These are phyloP conservation scores for Anticlea derivata DNA, from an alignment of 2,888 invertebrate species.

Conservation along the genomic window DNA sequence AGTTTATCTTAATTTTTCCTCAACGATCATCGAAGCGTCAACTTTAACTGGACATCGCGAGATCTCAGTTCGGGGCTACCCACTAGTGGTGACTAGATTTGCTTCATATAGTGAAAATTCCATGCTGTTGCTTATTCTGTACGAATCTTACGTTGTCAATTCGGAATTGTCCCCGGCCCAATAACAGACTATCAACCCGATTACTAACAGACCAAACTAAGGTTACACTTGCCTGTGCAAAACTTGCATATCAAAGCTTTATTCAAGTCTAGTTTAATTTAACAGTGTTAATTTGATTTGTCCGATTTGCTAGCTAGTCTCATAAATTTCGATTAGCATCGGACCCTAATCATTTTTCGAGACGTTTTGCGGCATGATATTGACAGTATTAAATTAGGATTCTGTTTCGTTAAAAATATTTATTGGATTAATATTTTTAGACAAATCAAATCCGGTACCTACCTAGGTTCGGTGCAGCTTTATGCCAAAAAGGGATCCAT, in stretches of 20 bases:
- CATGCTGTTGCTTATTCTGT: no score
- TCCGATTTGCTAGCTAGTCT: constrained; percentile 6
- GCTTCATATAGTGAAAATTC: no score
- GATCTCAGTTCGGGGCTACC: no score
- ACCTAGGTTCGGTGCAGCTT: no score
- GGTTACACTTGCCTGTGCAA: background rate
- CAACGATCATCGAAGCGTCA: no score
- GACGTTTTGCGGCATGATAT: constrained; percentile 18
- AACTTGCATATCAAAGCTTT: constrained; percentile 2
- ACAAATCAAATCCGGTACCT: background rate
- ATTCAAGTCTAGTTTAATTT: background rate
- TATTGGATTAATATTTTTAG: background rate
- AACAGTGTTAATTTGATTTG: background rate
- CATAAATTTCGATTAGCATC: constrained; percentile 13
- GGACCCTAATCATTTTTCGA: constrained; percentile 22
- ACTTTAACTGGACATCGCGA: no score
- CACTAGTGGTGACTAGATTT: no score
- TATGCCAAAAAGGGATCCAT: no score
- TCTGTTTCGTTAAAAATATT: constrained; percentile 3
- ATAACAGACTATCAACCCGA: no score
- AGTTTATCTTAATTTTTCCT: no score
- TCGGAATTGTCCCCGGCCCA: no score
- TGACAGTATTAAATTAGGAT: constrained; percentile 14
- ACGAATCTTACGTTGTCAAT: no score
- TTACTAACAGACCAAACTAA: constrained; percentile 7